Evolutionary conservation across 2,797 vertebrate species (phyloP).

Genomic region (Hephaestus fuliginosus): DNA sequence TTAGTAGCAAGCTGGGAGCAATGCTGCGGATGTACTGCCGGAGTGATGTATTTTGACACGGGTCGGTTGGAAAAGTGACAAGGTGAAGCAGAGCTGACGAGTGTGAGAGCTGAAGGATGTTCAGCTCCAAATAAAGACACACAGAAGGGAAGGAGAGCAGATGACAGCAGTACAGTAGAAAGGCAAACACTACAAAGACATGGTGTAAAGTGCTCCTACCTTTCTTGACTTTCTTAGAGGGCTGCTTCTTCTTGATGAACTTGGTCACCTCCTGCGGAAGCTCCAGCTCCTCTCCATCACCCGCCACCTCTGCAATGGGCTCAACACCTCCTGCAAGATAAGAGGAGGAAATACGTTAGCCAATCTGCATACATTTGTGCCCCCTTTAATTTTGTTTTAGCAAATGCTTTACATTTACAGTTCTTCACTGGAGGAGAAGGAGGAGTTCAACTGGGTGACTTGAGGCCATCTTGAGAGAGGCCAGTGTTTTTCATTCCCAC

Average conservation of each 20-base stretch:
- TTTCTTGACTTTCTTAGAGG: slow-evolving; percentile 82
- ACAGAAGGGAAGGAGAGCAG: background rate
- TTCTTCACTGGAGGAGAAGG: background rate
- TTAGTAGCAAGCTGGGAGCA: slow-evolving; percentile 36
- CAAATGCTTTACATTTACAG: background rate
- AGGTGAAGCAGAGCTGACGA: slow-evolving; percentile 18
- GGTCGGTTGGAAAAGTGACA: slow-evolving; percentile 30
- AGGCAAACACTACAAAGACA: background rate
- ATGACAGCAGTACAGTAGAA: background rate
- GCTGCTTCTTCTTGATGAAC: slow-evolving; percentile 83
- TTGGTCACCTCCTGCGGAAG: slow-evolving; percentile 76
- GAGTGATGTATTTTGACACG: slow-evolving; percentile 12
- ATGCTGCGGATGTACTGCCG: slow-evolving; percentile 38
- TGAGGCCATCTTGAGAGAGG: background rate
- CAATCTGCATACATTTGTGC: no score
- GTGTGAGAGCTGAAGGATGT: background rate
- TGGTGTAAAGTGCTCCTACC: slow-evolving; percentile 77
- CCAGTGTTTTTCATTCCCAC: background rate
- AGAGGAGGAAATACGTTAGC: background rate
- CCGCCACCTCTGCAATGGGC: slow-evolving; percentile 81
- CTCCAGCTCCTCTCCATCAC: slow-evolving; percentile 85
- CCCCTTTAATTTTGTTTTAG: background rate
- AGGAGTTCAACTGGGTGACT: background rate
- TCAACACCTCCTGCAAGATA: slow-evolving; percentile 77
- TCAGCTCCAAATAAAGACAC: slow-evolving; percentile 28